Base-by-base conservation (phyloP, 1,140 invertebrate species). In the Platyura marginata region DNA sequence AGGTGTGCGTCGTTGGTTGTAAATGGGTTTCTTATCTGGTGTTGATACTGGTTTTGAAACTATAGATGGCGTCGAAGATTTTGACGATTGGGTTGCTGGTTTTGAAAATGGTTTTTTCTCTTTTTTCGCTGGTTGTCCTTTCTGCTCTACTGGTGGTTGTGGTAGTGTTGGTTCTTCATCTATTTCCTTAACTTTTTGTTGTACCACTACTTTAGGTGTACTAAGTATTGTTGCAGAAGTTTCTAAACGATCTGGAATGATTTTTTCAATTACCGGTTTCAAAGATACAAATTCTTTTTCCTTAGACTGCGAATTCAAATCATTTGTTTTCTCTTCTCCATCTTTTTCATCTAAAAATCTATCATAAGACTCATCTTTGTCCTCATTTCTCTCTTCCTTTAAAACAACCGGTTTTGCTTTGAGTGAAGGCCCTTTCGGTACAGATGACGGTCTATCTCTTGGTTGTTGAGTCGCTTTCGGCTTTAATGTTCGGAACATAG, bases 341-440 rank as follows among this genome's bases (percentile, higher is more conserved):
- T 19, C 25, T 46, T 39, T 44, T n/a, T n/a, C n/a, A n/a, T n/a
- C n/a, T n/a, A n/a, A n/a, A n/a, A n/a, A n/a, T n/a, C n/a, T n/a
- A n/a, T n/a, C n/a, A n/a, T n/a, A n/a, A n/a, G n/a, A n/a, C n/a
- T n/a, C n/a, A n/a, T n/a, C n/a, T n/a, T n/a, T n/a, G n/a, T n/a
- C n/a, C n/a, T n/a, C n/a, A n/a, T n/a, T n/a, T n/a, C n/a, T n/a
- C n/a, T n/a, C n/a, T 44, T 44, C 11, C 42, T 44, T 51, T 5
- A 51, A 51, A 43, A 57, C 44, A 10, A 60, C 57, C 0, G 57
- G 55, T 1, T 53, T 60, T 4, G 57, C 57, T 47, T 60, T 60
- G 3, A 60, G 35, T 0, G 57, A 60, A 0, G 57, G 57, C 0
- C 57, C 57, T 42, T 60, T 60, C n/a, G n/a, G n/a, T n/a, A n/a